Evolutionary conservation across 2,888 invertebrate genomes (phyloP), one percentile per base, ranked within the genome.

Genomic region (Alviniconcha strummeri): DNA sequence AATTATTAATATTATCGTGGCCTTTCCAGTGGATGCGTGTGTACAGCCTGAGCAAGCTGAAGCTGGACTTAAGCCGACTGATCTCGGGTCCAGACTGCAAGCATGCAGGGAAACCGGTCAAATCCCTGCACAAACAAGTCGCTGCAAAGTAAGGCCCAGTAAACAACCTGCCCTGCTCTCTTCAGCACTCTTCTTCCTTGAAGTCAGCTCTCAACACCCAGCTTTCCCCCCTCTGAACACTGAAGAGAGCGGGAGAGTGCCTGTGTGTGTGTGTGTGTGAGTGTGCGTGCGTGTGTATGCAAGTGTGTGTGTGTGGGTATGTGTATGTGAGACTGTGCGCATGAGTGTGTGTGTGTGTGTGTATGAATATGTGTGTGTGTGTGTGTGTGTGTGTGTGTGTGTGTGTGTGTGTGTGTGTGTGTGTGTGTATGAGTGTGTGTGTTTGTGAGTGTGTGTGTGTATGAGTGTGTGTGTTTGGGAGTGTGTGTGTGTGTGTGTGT

Each of bases 51-150:
- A 88, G 88, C 13, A 92, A 92, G 82, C 88, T 93, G 84, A 92
- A 92, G 85, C 88, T 94, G 57, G 92, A 94, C 84, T 89, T 94
- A 67, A 90, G 90, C 85, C 91, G 90, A 71, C 89, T 94, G 80
- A 91, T 93, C 57, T 91, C 93, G 5, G 93, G 93, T 3, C 93
- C 93, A 8, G 93, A 93, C 86, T 93, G 93, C 87, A 92, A 91
- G 87, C 93, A 93, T 87, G 89, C 89, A 57, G 92, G 91, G 83
- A 91, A 91, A 52, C 88, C 86, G 76, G 91, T 93, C 55, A 92
- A 91, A 83, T 83, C 91, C 67, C 87, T 93, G 13, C 88, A 92
- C 78, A 93, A 92, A 86, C 87, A 87, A 55, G 92, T 93, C 19
- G 90, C 93, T 56, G 92, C 93, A 55, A 93, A 92, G 93, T 93